Conservation (phyloP, 1,140 invertebrate species). For the Drosophila mojavensis region DNA sequence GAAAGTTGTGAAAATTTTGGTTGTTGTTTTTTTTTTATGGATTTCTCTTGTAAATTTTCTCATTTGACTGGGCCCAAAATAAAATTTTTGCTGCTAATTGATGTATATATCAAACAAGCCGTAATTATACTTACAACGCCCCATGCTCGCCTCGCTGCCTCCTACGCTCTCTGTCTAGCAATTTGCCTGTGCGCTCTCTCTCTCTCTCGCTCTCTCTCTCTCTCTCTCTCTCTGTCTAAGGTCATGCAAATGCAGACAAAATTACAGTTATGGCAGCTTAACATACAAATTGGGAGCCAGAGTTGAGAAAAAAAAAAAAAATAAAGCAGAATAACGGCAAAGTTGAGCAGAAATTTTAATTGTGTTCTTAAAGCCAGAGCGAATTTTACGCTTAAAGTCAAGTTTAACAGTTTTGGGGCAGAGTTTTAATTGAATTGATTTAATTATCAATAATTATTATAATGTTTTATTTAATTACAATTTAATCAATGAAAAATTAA, state of each 20-base stretch:
- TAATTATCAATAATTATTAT: background rate
- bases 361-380: background rate
- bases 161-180: background rate
- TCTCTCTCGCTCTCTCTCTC: background rate
- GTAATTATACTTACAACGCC: conserved; percentile 36
- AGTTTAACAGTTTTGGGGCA: background rate
- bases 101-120: conserved; percentile 64
- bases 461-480: background rate
- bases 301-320: background rate
- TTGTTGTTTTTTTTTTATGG: conserved; percentile 56
- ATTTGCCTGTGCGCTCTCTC: background rate
- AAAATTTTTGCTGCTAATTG: conserved; percentile 77
- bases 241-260: conserved; percentile 26
- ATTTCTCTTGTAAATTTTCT: conserved; percentile 72
- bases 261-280: conserved; percentile 64
- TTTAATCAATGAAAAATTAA: no score
- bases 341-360: conserved; percentile 1
- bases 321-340: background rate
- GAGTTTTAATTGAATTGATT: background rate
- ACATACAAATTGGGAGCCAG: conserved; percentile 65
- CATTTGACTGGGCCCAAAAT: conserved; percentile 55
- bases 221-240: background rate
- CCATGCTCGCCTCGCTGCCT: background rate
- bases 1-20: conserved; percentile 54
- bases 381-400: background rate